These are phyloP conservation scores for Alca torda DNA, from an alignment of 2,797 vertebrate species.

Conservation along the genomic window DNA sequence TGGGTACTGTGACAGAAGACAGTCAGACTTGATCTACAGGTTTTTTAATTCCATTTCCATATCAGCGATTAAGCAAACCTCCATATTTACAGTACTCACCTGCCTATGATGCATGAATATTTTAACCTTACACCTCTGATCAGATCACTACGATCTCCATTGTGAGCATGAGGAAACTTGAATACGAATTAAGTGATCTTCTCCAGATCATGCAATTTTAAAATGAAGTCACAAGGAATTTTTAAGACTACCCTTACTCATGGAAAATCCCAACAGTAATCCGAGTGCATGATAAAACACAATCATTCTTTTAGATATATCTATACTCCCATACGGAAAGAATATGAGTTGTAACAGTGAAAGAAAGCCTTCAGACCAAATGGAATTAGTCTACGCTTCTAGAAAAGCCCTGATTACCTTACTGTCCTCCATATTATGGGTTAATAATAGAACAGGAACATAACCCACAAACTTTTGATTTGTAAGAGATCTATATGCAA, in stretches of 20 bases:
- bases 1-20: conserved; percentile 80
- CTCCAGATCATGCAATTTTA: neutral
- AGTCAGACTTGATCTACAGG: neutral
- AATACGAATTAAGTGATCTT: neutral
- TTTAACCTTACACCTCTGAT: neutral
- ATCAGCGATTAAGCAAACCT: neutral
- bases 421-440: neutral
- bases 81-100: neutral
- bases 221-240: neutral
- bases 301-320: neutral
- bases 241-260: neutral
- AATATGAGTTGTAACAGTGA: neutral
- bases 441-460: neutral
- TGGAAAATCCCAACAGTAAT: neutral
- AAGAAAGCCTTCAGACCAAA: neutral
- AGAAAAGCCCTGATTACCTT: neutral
- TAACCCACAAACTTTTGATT: neutral
- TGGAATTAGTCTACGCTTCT: neutral
- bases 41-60: neutral
- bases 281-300: neutral
- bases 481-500: neutral
- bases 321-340: neutral
- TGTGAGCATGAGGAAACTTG: neutral
- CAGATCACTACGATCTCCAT: neutral
- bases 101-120: neutral